Evolutionary conservation across 2,888 invertebrate species (phyloP).

Genomic region (Philereme vetulata): DNA sequence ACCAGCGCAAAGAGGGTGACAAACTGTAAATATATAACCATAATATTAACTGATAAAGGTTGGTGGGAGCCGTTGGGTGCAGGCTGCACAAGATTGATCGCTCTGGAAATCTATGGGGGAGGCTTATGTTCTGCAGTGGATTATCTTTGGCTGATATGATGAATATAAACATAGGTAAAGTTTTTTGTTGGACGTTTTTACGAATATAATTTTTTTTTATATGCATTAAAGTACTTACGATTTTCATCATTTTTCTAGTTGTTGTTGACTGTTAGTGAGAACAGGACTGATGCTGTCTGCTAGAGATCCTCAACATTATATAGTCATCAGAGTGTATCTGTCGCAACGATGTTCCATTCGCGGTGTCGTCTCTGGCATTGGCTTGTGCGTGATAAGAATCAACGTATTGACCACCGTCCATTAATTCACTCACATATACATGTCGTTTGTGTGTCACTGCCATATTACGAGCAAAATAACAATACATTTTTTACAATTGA

Average conservation of each 20-base stretch:
- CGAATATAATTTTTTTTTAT: neutral
- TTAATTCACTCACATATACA: constrained; percentile 51
- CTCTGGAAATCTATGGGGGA: too few relatives aligned
- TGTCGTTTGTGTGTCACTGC: constrained; percentile 34
- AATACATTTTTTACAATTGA: constrained; percentile 8
- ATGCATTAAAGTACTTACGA: constrained; percentile 59
- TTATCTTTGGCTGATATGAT: too few relatives aligned
- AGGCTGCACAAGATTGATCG: too few relatives aligned
- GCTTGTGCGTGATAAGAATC: constrained; percentile 69
- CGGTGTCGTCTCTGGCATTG: constrained; percentile 73
- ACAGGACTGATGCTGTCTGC: constrained; percentile 58
- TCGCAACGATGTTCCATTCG: constrained; percentile 54
- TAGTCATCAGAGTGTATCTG: constrained; percentile 52
- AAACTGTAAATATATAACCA: constrained; percentile 52
- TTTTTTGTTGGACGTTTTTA: neutral
- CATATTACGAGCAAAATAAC: constrained; percentile 23
- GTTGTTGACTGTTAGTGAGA: constrained; percentile 55
- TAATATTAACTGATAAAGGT: neutral
- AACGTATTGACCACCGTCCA: constrained; percentile 42
- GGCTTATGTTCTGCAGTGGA: too few relatives aligned
- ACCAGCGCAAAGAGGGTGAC: constrained; percentile 65
- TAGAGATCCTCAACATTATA: constrained; percentile 57
- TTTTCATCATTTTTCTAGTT: constrained; percentile 72
- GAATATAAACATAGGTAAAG: too few relatives aligned
- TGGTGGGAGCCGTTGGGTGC: too few relatives aligned